A percentile compares a stretch with the other conserved stretches of the same genome.
These are phyloP conservation scores for Drosophila kanekoi DNA, from an alignment of 2,888 invertebrate genomes.

Conservation along the genomic window DNA sequence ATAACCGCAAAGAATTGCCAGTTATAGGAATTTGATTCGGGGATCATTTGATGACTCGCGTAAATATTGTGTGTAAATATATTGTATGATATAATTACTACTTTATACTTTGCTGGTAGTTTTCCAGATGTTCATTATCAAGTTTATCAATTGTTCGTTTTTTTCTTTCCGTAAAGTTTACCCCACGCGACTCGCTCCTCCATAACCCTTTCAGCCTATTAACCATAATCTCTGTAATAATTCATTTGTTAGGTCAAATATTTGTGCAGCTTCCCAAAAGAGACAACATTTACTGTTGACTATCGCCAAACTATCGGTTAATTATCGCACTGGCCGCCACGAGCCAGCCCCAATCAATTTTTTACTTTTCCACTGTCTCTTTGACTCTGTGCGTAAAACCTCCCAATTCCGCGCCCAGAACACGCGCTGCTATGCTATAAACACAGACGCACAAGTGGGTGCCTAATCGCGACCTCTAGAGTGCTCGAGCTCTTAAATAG, in stretches of 20 bases:
- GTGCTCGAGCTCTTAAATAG: constrained; percentile 9
- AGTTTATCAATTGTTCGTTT: neutral
- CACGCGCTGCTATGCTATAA: constrained; percentile 20
- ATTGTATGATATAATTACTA: neutral
- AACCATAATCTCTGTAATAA: neutral
- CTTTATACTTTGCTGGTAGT: constrained; percentile 2
- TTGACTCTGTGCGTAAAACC: constrained; percentile 4
- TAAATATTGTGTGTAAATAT: constrained; percentile 16
- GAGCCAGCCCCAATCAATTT: neutral
- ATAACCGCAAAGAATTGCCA: constrained; percentile 32
- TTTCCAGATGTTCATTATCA: constrained; percentile 7
- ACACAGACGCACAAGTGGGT: constrained; percentile 22
- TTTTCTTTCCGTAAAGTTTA: neutral
- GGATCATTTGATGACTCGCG: constrained; percentile 24
- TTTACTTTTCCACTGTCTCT: neutral
- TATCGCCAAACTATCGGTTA: constrained; percentile 19
- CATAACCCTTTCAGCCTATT: constrained; percentile 15
- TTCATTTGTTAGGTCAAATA: constrained; percentile 6
- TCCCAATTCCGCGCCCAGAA: constrained; percentile 14
- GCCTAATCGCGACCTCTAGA: constrained; percentile 34
- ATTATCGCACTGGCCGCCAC: neutral
- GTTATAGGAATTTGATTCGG: constrained; percentile 32
- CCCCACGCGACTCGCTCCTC: too few relatives aligned
- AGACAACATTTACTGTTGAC: constrained; percentile 1
- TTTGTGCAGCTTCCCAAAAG: neutral